Conservation (phyloP, 2,888 invertebrate genomes). For the Tryphoninae sp. region DNA sequence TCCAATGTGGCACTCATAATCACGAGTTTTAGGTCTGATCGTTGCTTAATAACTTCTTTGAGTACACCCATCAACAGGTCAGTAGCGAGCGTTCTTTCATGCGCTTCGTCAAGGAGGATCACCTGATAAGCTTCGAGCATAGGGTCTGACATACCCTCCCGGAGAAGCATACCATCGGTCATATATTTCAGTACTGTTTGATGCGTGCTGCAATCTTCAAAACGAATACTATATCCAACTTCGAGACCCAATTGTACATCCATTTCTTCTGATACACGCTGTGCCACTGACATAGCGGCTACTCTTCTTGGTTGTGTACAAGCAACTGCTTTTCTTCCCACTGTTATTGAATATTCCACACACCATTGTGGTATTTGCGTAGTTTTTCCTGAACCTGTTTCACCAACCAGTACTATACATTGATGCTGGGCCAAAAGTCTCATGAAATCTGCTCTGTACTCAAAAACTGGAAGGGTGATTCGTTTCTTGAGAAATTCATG, state of each 20-base stretch:
- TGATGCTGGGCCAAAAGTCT: conserved; percentile 95
- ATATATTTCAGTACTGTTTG: conserved; percentile 98
- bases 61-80: conserved; percentile 99
- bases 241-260: conserved; percentile 94
- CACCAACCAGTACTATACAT: conserved; percentile 97
- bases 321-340: conserved; percentile 91
- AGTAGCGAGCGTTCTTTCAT: conserved; percentile 98
- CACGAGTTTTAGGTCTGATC: conserved; percentile 96
- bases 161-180: conserved; percentile 99
- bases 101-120: conserved; percentile 98
- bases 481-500: conserved; percentile 94
- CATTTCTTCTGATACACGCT: conserved; percentile 99
- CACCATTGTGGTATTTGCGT: conserved; percentile 99
- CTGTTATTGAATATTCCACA: conserved; percentile 87
- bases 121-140: conserved; percentile 98
- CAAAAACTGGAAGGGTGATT: conserved; percentile 97
- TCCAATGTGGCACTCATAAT: conserved; percentile 99
- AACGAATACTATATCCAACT: conserved; percentile 98
- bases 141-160: conserved; percentile 99
- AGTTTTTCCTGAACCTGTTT: conserved; percentile 99
- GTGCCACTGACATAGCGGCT: conserved; percentile 99
- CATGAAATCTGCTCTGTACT: conserved; percentile 98
- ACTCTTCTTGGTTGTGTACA: conserved; percentile 99
- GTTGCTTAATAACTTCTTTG: conserved; percentile 97
- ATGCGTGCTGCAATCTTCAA: conserved; percentile 98